A percentile compares a stretch with the other conserved stretches of the same genome.
Conservation (phyloP, 2,888 invertebrate genomes). For the Lepidochitona cinerea region DNA sequence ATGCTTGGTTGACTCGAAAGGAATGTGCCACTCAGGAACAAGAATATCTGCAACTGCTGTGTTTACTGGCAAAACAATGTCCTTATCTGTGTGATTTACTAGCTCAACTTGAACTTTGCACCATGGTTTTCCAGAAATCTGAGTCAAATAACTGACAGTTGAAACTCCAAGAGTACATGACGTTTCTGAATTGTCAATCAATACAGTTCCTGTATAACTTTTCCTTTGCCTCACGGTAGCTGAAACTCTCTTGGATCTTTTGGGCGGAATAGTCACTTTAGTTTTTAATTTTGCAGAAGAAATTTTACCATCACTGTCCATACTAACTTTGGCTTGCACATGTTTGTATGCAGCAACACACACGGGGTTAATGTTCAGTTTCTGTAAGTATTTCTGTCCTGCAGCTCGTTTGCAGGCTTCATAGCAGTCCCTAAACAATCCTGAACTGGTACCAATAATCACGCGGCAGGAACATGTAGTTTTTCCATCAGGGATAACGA, state of each 20-base stretch:
- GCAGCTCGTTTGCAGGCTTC: background rate
- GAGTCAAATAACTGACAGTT: background rate
- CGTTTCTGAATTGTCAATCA: background rate
- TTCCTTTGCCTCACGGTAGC: background rate
- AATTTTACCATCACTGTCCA: background rate
- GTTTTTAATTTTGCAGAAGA: background rate
- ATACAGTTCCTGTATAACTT: background rate
- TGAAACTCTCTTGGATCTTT: background rate
- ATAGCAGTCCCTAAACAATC: background rate
- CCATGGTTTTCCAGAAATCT: background rate
- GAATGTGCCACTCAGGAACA: background rate
- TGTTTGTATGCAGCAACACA: background rate
- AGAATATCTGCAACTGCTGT: background rate
- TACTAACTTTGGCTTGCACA: background rate
- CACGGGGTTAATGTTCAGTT: background rate
- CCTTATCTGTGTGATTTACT: background rate
- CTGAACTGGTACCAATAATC: background rate
- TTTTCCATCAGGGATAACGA: background rate
- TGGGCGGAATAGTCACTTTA: background rate
- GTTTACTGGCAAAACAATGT: background rate
- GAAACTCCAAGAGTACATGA: background rate
- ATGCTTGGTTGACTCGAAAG: too few relatives aligned
- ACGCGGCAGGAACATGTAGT: background rate
- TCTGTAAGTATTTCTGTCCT: background rate
- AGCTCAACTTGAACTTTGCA: background rate